A percentile compares a stretch with the other conserved stretches of the same genome.
Conservation (phyloP, 2,797 vertebrate genomes). For the Triplophysa bombifrons region DNA sequence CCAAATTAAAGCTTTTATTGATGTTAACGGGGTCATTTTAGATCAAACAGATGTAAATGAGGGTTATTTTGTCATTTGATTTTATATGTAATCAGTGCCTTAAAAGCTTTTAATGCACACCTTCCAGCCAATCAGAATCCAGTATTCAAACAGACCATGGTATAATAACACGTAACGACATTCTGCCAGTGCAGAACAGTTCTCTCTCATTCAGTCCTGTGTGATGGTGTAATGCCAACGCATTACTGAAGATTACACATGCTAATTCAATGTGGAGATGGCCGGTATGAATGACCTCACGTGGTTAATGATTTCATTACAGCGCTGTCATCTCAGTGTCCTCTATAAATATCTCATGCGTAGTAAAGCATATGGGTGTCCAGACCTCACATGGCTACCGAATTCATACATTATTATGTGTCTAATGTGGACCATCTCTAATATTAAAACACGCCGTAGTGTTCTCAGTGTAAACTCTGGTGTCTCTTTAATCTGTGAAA, state of each 20-base stretch:
- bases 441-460: background rate
- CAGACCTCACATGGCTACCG: too few relatives aligned
- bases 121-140: too few relatives aligned
- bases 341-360: background rate
- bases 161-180: too few relatives aligned
- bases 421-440: background rate
- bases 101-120: too few relatives aligned
- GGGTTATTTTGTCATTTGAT: too few relatives aligned
- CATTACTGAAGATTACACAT: slow-evolving; percentile 7
- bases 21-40: too few relatives aligned
- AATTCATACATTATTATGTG: background rate
- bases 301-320: slow-evolving; percentile 4
- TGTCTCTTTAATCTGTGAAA: too few relatives aligned
- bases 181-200: background rate
- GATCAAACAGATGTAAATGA: too few relatives aligned
- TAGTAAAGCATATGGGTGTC: background rate
- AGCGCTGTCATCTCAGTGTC: background rate
- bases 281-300: background rate
- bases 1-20: too few relatives aligned
- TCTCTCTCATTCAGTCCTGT: background rate
- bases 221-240: background rate
- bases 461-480: too few relatives aligned
- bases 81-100: too few relatives aligned
- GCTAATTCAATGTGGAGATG: background rate
- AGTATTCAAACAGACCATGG: too few relatives aligned